phyloP scores from a whole-genome alignment of 2,113 vertebrate genomes.

The Pteropus alecto region DNA sequence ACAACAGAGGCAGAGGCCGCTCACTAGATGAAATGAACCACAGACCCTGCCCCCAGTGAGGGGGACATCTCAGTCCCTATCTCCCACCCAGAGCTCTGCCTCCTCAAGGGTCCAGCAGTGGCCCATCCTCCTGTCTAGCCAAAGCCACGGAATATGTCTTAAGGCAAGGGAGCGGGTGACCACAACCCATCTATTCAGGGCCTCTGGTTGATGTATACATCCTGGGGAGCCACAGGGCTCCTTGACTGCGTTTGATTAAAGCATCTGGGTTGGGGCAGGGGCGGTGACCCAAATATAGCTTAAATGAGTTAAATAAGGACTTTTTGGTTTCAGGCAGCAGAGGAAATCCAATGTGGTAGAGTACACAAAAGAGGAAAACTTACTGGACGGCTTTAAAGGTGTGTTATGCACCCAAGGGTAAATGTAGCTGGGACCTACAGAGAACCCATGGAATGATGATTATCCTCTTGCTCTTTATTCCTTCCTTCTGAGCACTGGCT shows the following conservation, averaged over 20 bases:
- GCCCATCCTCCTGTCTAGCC: not conserved
- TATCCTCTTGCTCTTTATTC: too few species aligned
- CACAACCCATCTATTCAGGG: not conserved
- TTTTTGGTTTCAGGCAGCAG: not conserved
- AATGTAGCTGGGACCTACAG: not conserved
- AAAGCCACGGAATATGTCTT: not conserved
- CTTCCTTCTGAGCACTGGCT: not conserved
- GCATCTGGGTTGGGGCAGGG: not conserved
- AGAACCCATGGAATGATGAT: rapidly evolving
- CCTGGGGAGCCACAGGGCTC: conserved; percentile 15
- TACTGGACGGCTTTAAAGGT: not conserved
- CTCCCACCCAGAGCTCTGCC: not conserved
- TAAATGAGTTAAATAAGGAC: not conserved
- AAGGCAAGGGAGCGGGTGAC: not conserved
- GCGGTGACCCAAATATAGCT: not conserved
- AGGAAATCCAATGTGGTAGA: not conserved
- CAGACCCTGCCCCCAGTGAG: not conserved
- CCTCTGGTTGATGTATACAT: conserved; percentile 59
- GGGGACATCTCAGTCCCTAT: not conserved
- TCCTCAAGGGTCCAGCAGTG: not conserved
- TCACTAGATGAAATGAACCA: not conserved
- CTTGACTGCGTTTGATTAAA: conserved; percentile 61
- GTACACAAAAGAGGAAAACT: not conserved
- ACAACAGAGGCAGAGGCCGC: not conserved
- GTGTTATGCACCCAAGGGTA: not conserved